Conservation (phyloP, 2,113 vertebrate genomes). For the Phyllostomus hastatus region DNA sequence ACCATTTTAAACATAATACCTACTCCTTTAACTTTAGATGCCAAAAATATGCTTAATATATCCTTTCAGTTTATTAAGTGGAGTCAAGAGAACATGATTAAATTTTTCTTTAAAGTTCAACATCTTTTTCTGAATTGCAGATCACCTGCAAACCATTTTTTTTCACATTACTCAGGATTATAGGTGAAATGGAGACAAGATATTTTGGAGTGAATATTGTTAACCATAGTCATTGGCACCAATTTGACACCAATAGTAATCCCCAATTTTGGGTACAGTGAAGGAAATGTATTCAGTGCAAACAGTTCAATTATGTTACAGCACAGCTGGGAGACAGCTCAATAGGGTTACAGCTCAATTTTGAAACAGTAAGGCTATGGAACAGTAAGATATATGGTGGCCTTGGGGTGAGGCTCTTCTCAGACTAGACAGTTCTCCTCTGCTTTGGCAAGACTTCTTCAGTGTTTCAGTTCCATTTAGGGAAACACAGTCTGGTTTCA, state of each 20-base stretch:
- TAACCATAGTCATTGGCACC: not conserved
- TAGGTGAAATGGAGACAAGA: not conserved
- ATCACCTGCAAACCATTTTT: not conserved
- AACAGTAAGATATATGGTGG: not conserved
- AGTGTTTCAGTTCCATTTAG: not conserved
- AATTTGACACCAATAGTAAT: not conserved
- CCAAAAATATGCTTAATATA: not conserved
- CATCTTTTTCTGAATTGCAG: not conserved
- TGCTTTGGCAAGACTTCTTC: not conserved
- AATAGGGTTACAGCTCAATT: not conserved
- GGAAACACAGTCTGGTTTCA: not conserved
- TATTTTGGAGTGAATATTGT: not conserved
- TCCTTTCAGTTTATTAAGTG: not conserved
- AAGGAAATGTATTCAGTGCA: not conserved
- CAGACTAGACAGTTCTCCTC: not conserved
- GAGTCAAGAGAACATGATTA: not conserved
- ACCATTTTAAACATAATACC: not conserved
- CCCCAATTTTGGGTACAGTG: not conserved
- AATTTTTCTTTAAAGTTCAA: not conserved
- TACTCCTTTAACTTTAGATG: not conserved
- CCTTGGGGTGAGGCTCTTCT: not conserved
- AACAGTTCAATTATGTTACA: not conserved
- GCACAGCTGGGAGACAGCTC: not conserved
- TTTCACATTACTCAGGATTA: not conserved
- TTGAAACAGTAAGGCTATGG: not conserved